phyloP scores from a whole-genome alignment of 2,888 invertebrate species.

The Dryobotodes eremita region DNA sequence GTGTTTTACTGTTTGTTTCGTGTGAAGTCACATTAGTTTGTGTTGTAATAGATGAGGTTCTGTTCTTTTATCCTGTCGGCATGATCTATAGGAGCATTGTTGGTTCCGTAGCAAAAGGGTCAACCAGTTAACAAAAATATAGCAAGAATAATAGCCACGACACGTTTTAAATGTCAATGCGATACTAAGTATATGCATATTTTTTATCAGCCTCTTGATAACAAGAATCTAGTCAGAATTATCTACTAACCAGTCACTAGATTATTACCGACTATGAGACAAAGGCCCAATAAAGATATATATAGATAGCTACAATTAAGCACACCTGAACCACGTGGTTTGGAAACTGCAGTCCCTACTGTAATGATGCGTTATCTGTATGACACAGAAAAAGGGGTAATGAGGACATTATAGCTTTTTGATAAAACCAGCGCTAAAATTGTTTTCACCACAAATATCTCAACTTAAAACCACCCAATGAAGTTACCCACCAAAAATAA shows the following conservation, averaged over 20 bases:
- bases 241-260: neutral
- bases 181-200: neutral
- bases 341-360: neutral
- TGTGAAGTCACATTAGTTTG: constrained; percentile 50
- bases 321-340: neutral
- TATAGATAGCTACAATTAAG: neutral
- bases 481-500: constrained; percentile 15
- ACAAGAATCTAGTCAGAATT: neutral
- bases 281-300: neutral
- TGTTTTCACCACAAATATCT: neutral
- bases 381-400: too few species aligned
- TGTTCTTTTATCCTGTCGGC: neutral
- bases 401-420: neutral
- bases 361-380: neutral
- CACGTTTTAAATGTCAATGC: neutral
- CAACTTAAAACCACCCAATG: neutral
- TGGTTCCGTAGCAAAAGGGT: neutral
- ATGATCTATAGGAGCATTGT: neutral
- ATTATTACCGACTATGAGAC: neutral
- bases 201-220: too few species aligned
- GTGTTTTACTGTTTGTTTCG: constrained; percentile 46
- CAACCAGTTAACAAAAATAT: neutral
- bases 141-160: neutral
- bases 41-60: constrained; percentile 2
- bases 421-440: neutral